Conservation (phyloP, 2,113 vertebrate species). For the Alces alces region DNA sequence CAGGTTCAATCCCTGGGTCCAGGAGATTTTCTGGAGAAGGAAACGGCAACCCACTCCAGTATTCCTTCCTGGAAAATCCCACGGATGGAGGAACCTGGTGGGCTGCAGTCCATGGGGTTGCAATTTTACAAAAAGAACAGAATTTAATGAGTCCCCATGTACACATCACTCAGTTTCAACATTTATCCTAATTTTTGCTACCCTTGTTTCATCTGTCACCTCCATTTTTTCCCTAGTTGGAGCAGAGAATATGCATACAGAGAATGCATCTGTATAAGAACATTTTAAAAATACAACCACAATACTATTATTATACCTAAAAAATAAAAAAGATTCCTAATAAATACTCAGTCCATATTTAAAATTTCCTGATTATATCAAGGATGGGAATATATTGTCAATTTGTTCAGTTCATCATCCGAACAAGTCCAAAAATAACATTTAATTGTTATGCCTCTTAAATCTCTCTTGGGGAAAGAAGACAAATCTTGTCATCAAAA, state of each 20-base stretch:
- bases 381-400: background rate
- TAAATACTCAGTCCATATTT: background rate
- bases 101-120: background rate
- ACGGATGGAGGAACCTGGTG: background rate
- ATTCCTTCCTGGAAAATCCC: background rate
- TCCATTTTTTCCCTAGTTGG: background rate
- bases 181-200: slow-evolving; percentile 14
- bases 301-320: background rate
- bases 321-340: background rate
- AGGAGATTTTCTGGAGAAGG: background rate
- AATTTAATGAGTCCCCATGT: background rate
- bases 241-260: background rate
- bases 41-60: background rate
- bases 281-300: background rate
- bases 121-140: background rate
- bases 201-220: background rate
- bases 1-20: background rate
- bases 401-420: background rate
- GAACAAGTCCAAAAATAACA: background rate
- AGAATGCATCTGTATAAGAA: background rate
- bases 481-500: slow-evolving; percentile 55
- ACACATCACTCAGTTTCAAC: background rate
- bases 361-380: background rate
- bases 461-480: background rate
- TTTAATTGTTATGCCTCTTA: background rate